These are phyloP conservation scores for Rhinella marina DNA, from an alignment of 2,797 vertebrate species.

Conservation along the genomic window DNA sequence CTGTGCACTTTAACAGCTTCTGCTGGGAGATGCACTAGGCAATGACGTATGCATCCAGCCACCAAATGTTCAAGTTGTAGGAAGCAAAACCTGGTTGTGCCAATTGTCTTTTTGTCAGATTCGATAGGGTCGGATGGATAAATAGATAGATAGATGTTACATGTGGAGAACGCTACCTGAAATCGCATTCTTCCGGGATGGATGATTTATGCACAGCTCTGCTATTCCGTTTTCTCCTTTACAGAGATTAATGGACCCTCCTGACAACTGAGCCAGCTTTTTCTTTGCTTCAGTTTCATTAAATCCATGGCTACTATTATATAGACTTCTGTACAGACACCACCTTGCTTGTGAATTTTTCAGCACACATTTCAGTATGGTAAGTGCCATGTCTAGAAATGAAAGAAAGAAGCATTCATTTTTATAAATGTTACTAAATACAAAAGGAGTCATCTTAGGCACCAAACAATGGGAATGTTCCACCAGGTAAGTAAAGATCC, in stretches of 20 bases:
- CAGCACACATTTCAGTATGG: constrained; percentile 66
- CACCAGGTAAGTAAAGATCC: no score
- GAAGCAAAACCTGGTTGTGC: no score
- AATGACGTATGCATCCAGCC: no score
- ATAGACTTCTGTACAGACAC: constrained; percentile 73
- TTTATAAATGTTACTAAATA: background rate
- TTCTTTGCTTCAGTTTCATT: constrained; percentile 78
- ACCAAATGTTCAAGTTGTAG: no score
- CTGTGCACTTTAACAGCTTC: no score
- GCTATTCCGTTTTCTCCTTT: constrained; percentile 84
- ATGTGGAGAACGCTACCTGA: constrained; percentile 78
- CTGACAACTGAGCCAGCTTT: constrained; percentile 82
- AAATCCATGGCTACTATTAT: constrained; percentile 75
- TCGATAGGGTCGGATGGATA: no score
- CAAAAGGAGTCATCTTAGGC: background rate
- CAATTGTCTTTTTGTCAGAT: no score
- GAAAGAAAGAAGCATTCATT: background rate
- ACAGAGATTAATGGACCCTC: constrained; percentile 86
- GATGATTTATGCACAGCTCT: constrained; percentile 89
- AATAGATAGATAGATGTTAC: background rate
- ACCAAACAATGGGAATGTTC: no score
- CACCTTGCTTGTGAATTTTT: constrained; percentile 63
- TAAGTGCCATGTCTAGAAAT: constrained; percentile 74
- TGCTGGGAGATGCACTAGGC: no score
- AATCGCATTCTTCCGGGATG: constrained; percentile 90